These are phyloP conservation scores for Aquatica leii DNA, from an alignment of 2,888 invertebrate genomes.

Conservation along the genomic window DNA sequence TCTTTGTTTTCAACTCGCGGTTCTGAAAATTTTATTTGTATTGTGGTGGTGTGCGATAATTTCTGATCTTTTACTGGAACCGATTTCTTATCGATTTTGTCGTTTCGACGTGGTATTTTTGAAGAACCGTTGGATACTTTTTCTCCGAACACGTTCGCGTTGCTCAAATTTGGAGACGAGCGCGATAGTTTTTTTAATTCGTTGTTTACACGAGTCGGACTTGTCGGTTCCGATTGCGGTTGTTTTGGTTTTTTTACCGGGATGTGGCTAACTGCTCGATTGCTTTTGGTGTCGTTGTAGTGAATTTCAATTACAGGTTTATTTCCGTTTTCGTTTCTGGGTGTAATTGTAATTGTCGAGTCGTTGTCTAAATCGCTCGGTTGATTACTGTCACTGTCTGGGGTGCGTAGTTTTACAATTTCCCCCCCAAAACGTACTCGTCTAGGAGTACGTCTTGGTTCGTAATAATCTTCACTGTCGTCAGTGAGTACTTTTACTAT, in stretches of 20 bases:
- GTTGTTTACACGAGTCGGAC: slow-evolving; percentile 56
- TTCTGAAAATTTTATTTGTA: slow-evolving; percentile 18
- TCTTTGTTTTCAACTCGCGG: not conserved
- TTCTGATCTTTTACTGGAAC: not conserved
- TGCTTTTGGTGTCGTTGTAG: slow-evolving; percentile 44
- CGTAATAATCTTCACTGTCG: slow-evolving; percentile 65
- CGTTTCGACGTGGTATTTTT: slow-evolving; percentile 36
- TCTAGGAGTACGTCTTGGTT: slow-evolving; percentile 67
- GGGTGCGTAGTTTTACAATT: slow-evolving; percentile 83
- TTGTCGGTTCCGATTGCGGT: slow-evolving; percentile 52
- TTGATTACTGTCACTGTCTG: slow-evolving; percentile 79
- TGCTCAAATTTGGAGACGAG: slow-evolving; percentile 54
- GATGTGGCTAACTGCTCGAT: slow-evolving; percentile 55
- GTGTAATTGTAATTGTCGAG: slow-evolving; percentile 43
- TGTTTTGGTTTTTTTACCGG: slow-evolving; percentile 63
- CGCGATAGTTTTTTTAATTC: slow-evolving; percentile 45
- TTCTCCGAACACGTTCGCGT: slow-evolving; percentile 25
- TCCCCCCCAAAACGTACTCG: slow-evolving; percentile 89
- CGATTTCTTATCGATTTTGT: not conserved
- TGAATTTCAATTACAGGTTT: slow-evolving; percentile 47
- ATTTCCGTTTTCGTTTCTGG: slow-evolving; percentile 34
- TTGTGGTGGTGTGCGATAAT: slow-evolving; percentile 18
- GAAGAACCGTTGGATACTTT: slow-evolving; percentile 34
- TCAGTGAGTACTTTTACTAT: slow-evolving; percentile 65
- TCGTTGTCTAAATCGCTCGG: slow-evolving; percentile 65